Evolutionary conservation across 2,113 vertebrate species (phyloP).

Genomic region (Canis aureus): DNA sequence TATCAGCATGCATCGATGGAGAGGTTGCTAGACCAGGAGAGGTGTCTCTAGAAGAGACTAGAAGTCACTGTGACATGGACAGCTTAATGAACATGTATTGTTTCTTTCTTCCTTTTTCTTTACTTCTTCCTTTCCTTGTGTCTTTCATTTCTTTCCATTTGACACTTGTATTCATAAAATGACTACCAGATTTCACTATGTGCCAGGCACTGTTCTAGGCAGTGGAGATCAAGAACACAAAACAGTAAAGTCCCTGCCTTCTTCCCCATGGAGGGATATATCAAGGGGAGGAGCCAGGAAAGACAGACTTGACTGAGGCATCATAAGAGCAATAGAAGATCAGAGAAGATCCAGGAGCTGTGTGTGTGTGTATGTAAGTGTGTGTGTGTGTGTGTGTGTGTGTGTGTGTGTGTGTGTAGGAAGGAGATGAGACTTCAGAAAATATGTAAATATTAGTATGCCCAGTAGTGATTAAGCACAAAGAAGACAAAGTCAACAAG

Average conservation of each 20-base stretch:
- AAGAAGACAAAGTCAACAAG: not conserved
- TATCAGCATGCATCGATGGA: accelerated
- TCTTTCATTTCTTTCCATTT: not conserved
- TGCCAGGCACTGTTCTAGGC: not conserved
- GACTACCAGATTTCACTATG: not conserved
- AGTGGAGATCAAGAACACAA: not conserved
- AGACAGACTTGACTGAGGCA: no score
- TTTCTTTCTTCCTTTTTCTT: not conserved
- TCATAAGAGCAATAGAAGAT: not conserved
- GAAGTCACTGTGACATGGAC: not conserved
- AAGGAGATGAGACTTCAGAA: not conserved
- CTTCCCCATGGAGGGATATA: not conserved
- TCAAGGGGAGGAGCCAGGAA: not conserved
- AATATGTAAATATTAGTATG: not conserved
- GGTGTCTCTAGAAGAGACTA: not conserved
- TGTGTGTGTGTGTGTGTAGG: no score
- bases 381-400: no score
- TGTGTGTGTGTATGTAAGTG: accelerated
- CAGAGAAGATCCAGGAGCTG: not conserved
- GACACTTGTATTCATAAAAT: not conserved
- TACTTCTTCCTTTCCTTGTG: no score
- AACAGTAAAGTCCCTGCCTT: not conserved
- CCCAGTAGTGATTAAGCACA: not conserved
- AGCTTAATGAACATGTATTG: accelerated
- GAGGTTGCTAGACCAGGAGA: not conserved